Evolutionary conservation across 2,888 invertebrate genomes (phyloP).

Genomic region (Tromatobia lineatoria): DNA sequence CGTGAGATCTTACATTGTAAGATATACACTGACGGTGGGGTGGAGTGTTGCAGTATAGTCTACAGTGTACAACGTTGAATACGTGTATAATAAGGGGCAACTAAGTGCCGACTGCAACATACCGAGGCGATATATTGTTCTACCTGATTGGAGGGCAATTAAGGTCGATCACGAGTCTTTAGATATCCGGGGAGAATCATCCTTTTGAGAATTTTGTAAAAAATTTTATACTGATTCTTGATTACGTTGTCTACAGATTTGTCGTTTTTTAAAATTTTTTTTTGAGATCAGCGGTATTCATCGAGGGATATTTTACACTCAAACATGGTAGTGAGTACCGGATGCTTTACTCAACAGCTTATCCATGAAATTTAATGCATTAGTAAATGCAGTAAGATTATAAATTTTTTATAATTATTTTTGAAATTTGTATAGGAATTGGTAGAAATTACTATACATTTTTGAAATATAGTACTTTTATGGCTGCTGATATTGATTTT

Average conservation of each 20-base stretch:
- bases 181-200: neutral
- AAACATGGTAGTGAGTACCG: no score
- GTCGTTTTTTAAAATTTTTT: neutral
- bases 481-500: no score
- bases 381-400: no score
- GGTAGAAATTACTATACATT: no score
- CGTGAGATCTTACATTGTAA: constrained; percentile 66
- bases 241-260: neutral
- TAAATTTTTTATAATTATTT: no score
- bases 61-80: neutral
- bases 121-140: neutral
- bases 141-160: neutral
- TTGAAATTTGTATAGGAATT: no score
- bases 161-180: neutral
- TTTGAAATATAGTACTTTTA: no score
- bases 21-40: constrained; percentile 44
- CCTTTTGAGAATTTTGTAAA: neutral
- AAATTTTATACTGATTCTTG: neutral
- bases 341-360: no score
- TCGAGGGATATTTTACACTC: no score
- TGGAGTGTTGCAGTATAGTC: neutral
- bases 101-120: neutral
- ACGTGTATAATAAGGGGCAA: neutral
- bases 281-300: no score
- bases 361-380: no score